Percentiles rank a stretch among this genome's conserved stretches.
phyloP scores from a whole-genome alignment of 1,140 invertebrate species.

The Drosophila sp. region DNA sequence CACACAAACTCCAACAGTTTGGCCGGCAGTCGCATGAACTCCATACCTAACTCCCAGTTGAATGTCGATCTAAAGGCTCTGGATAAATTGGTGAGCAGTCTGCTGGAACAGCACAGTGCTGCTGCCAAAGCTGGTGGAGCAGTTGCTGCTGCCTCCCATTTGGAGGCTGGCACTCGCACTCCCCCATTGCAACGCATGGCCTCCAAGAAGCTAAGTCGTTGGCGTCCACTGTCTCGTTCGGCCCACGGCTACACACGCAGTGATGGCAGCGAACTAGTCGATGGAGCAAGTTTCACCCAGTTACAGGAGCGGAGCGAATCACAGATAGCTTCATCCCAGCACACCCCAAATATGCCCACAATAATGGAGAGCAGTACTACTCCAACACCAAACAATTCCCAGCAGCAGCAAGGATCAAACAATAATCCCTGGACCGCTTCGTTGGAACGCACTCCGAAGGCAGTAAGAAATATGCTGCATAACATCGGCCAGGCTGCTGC shows the following conservation, averaged over 20 bases:
- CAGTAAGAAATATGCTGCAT: conserved; percentile 57
- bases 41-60: conserved; percentile 71
- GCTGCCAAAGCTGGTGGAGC: conserved; percentile 13
- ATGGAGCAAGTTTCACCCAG: conserved; percentile 52
- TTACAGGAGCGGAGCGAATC: conserved; percentile 57
- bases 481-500: conserved; percentile 34
- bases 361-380: conserved; percentile 73
- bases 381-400: conserved; percentile 46
- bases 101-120: conserved; percentile 71
- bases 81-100: conserved; percentile 74
- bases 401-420: conserved; percentile 33
- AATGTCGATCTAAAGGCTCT: conserved; percentile 74
- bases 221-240: conserved; percentile 76
- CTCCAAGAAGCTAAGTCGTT: conserved; percentile 76
- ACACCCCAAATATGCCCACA: conserved; percentile 73
- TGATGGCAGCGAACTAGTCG: conserved; percentile 31
- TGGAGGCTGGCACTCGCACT: conserved; percentile 45
- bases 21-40: conserved; percentile 73
- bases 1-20: conserved; percentile 54
- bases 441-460: conserved; percentile 54
- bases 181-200: conserved; percentile 55
- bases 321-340: conserved; percentile 37
- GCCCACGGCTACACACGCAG: conserved; percentile 63
- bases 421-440: conserved; percentile 59
- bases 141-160: conserved; percentile 3